phyloP scores from a whole-genome alignment of 2,113 vertebrate genomes.

The Nycticryphes semicollaris region DNA sequence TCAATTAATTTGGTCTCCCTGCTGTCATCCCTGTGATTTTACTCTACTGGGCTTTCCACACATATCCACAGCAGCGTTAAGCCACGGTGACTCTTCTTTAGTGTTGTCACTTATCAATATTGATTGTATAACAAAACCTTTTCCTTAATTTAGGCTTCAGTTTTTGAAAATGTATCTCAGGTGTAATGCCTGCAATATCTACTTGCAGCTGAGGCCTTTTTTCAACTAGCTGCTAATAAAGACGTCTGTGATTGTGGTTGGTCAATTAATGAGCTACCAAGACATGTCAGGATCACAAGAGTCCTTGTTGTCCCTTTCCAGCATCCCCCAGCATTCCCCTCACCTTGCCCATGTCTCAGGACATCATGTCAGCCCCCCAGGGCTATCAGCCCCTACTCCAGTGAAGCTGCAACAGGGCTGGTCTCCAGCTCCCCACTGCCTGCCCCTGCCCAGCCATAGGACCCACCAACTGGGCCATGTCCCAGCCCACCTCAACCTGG shows the following conservation, averaged over 20 bases:
- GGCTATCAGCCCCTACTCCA: not conserved
- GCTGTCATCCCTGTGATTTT: not conserved
- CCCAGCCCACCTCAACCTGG: fast-evolving
- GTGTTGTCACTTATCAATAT: not conserved
- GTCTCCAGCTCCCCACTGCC: not conserved
- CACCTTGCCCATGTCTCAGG: not conserved
- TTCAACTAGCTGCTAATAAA: not conserved
- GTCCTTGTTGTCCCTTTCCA: not conserved
- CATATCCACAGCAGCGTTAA: not conserved
- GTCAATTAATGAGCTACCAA: not conserved
- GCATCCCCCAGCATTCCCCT: not conserved
- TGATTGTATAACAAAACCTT: not conserved
- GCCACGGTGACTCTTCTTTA: fast-evolving
- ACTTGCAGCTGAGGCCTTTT: not conserved
- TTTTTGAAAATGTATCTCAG: not conserved
- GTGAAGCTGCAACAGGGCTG: fast-evolving
- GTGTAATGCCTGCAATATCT: not conserved
- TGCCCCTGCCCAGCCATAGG: not conserved
- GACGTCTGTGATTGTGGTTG: not conserved
- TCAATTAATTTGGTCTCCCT: not conserved
- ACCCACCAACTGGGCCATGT: fast-evolving
- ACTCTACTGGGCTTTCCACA: not conserved
- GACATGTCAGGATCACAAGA: not conserved
- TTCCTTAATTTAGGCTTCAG: not conserved
- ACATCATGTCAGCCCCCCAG: not conserved